A percentile compares a stretch with the other conserved stretches of the same genome.
These are phyloP conservation scores for Aurelia coerulea DNA, from an alignment of 30 jellyfish, hydroid and myxozoan genomes.

Conservation along the genomic window DNA sequence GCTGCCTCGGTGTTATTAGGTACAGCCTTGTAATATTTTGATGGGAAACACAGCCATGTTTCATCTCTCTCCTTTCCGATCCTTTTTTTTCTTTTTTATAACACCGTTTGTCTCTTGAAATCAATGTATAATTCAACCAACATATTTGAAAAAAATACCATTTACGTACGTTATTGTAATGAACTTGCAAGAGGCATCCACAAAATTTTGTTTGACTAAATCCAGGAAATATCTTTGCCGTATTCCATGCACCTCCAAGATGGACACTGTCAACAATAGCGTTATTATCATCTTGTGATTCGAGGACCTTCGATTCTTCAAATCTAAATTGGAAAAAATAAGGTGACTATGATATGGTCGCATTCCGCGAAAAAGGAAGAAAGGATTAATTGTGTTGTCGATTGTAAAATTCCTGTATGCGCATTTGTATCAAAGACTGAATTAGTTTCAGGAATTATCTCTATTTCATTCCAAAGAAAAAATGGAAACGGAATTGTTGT, in stretches of 20 bases:
- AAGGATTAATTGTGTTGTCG: too few species aligned
- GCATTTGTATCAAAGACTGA: too few species aligned
- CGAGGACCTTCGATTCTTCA: slow-evolving; percentile 26
- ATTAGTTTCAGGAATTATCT: too few species aligned
- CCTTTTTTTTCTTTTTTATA: background rate
- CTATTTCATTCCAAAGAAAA: too few species aligned
- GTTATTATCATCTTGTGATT: slow-evolving; percentile 42
- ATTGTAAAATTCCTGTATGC: too few species aligned
- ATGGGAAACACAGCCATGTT: background rate
- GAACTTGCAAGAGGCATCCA: slow-evolving; percentile 54
- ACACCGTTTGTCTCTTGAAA: too few species aligned
- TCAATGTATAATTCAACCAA: too few species aligned
- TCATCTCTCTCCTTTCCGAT: background rate
- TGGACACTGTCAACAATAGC: slow-evolving; percentile 43
- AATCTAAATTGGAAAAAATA: background rate
- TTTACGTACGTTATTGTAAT: slow-evolving; percentile 39
- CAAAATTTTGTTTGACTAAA: slow-evolving; percentile 50
- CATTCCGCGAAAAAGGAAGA: too few species aligned
- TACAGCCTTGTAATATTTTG: too few species aligned
- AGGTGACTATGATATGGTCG: background rate
- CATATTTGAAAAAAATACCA: background rate
- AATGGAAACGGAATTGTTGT: too few species aligned
- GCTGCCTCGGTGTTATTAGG: too few species aligned
- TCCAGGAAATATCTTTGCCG: slow-evolving; percentile 56
- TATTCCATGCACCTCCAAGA: slow-evolving; percentile 73